phyloP scores from a whole-genome alignment of 2,797 vertebrate genomes.

The Oryzias sinensis region DNA sequence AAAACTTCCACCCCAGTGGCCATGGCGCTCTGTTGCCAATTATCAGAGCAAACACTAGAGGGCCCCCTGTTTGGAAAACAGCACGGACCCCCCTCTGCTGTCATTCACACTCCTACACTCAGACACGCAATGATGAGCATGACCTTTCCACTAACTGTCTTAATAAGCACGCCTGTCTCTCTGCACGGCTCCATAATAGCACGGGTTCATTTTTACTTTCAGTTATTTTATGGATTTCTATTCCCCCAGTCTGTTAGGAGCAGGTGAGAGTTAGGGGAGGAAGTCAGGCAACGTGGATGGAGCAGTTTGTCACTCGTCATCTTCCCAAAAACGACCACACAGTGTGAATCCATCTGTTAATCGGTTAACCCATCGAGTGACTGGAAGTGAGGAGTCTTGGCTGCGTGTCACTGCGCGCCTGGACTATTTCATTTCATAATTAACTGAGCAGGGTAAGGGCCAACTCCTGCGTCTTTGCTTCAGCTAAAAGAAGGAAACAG shows the following conservation, averaged over 20 bases:
- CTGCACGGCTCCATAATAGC: constrained; percentile 16
- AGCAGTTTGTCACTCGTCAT: constrained; percentile 1
- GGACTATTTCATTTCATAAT: constrained; percentile 30
- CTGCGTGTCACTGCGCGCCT: constrained; percentile 24
- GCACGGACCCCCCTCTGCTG: constrained; percentile 35
- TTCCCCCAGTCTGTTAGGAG: not conserved
- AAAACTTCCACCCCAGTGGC: constrained; percentile 14
- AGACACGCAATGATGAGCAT: constrained; percentile 36
- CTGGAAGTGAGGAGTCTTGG: constrained; percentile 48
- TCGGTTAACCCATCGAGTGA: constrained; percentile 41
- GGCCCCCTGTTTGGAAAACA: constrained; percentile 78
- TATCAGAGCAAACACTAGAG: constrained; percentile 86
- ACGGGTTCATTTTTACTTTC: not conserved
- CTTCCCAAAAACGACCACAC: constrained; percentile 5
- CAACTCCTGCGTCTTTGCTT: constrained; percentile 17
- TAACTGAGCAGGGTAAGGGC: constrained; percentile 13
- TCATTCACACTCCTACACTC: constrained; percentile 32
- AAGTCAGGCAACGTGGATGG: not conserved
- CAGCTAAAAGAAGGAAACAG: constrained; percentile 5
- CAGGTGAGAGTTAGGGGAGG: not conserved
- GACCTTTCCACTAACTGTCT: constrained; percentile 50
- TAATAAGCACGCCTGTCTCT: constrained; percentile 27
- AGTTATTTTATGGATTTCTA: not conserved
- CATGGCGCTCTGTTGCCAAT: constrained; percentile 56
- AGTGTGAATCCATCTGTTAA: constrained; percentile 27